phyloP scores from a whole-genome alignment of 2,797 vertebrate species.

The Cryptoblepharus egeriae region DNA sequence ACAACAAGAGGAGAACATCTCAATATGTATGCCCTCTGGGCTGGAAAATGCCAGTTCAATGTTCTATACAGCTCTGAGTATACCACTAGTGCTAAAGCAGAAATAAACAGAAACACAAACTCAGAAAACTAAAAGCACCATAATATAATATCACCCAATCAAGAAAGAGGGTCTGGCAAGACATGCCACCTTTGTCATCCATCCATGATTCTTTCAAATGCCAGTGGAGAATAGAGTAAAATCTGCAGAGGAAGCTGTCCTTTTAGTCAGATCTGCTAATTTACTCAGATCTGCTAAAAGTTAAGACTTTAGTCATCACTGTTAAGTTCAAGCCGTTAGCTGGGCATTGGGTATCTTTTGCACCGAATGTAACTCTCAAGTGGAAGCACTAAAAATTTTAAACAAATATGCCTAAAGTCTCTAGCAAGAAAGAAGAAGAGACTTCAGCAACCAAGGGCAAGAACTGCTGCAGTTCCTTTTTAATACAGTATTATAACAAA shows the following conservation, averaged over 20 bases:
- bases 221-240: not conserved
- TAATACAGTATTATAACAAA: not conserved
- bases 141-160: conserved; percentile 9
- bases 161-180: conserved; percentile 19
- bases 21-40: not conserved
- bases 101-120: not conserved
- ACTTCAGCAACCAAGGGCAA: conserved; percentile 7
- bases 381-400: conserved; percentile 59
- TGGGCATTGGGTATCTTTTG: conserved; percentile 35
- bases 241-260: conserved; percentile 43
- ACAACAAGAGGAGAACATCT: not conserved
- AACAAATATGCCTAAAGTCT: conserved; percentile 47
- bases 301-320: conserved; percentile 53
- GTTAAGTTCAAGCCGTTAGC: conserved; percentile 39
- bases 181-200: not conserved
- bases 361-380: conserved; percentile 42
- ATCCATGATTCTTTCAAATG: not conserved
- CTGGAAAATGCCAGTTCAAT: not conserved
- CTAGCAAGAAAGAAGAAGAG: conserved; percentile 22
- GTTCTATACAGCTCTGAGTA: not conserved
- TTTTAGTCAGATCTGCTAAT: conserved; percentile 64
- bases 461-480: conserved; percentile 24
- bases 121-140: conserved; percentile 9
- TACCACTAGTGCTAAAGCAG: not conserved
- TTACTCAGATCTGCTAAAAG: conserved; percentile 63